Evolutionary conservation across 1,140 invertebrate species (phyloP), one percentile per base, ranked within the genome.

Genomic region (Drosophila varians): DNA sequence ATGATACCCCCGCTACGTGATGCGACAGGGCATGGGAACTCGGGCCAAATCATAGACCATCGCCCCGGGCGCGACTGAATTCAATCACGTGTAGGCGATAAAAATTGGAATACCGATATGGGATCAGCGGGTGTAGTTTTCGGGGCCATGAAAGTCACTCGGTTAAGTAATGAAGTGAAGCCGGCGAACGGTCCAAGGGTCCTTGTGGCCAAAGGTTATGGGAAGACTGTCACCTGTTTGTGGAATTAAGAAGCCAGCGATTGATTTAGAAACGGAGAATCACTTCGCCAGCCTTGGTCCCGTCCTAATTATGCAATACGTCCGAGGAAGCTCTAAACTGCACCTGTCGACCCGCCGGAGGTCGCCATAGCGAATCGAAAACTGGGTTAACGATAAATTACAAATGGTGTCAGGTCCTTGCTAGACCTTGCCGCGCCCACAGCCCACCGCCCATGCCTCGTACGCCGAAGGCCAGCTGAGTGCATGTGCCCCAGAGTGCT

Each of bases 301-400:
- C 36, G 9, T 31, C 28, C 28, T 86, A 72, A 86, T 86, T 86
- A 79, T 86, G 57, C 26, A 56, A 64, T 49, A 73, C 56, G 57
- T 73, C 55, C 14, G 48, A 71, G 76, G 76, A 79, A 42, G 38
- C 45, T 9, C 42, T 64, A 64, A 72, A 52, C 40, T 72, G 49
- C 66, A 72, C 42, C 66, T 86, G 65, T 54, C 54, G 72, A n/a
- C n/a, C n/a, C 71, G 40, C 47, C 19, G 60, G 34, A 47, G 49
- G 60, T 23, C 31, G 47, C 52, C 51, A 18, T 48, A 57, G 79
- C 58, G 38, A 68, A 53, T 23, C 23, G 40, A 21, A 68, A 87
- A 89, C 76, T 89, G 61, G 86, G 86, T 89, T 89, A 86, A 64
- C 78, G 52, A 89, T 89, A 89, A 77, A 84, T 89, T 75, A 57